phyloP scores from a whole-genome alignment of 2,113 vertebrate genomes.

The Pituophis catenifer region DNA sequence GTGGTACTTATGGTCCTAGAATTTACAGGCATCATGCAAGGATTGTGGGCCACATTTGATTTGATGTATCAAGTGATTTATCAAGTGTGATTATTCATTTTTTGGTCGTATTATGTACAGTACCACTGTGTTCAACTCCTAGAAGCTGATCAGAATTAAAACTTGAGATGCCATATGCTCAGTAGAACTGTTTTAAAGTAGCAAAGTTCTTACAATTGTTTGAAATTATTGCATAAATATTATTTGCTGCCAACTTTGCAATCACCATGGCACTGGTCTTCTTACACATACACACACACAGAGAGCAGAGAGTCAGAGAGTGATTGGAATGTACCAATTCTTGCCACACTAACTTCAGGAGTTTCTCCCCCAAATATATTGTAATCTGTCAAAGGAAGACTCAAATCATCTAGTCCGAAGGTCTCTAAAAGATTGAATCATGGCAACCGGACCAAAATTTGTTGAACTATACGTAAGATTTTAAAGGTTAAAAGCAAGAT shows the following conservation, averaged over 20 bases:
- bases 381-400: no score
- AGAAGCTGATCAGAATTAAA: background rate
- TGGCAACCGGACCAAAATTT: no score
- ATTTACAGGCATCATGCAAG: background rate
- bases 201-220: background rate
- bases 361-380: no score
- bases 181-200: background rate
- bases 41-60: background rate
- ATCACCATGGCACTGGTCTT: background rate
- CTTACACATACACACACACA: background rate
- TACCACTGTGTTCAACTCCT: background rate
- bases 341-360: no score
- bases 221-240: background rate
- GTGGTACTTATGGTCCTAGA: background rate
- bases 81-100: background rate
- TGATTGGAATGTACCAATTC: no score
- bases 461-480: no score
- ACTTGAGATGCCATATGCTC: background rate
- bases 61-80: background rate
- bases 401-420: no score
- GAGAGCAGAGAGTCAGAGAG: no score
- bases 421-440: no score
- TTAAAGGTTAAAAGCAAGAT: no score
- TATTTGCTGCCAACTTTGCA: background rate
- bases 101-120: background rate